Evolutionary conservation across 1,140 invertebrate species (phyloP).

Genomic region (Brachionus manjavacas): DNA sequence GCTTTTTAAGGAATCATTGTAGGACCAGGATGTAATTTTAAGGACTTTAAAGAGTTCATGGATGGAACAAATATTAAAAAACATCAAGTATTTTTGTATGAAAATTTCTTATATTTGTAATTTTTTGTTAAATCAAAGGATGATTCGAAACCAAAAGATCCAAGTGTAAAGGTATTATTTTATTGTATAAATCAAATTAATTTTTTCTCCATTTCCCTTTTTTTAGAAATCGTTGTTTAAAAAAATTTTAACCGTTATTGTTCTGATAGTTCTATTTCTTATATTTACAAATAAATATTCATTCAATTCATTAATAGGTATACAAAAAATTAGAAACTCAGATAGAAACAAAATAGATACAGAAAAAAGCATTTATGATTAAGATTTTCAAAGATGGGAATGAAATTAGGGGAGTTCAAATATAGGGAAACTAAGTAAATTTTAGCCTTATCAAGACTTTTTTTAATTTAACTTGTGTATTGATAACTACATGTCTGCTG

Average conservation of each 20-base stretch:
- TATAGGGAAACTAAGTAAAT: too few relatives aligned
- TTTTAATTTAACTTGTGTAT: too few relatives aligned
- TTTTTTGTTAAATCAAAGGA: neutral
- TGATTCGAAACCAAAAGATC: neutral
- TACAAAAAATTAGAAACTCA: neutral
- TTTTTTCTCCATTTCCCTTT: neutral
- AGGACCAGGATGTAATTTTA: constrained; percentile 42
- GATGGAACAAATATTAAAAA: constrained; percentile 22
- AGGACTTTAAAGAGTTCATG: constrained; percentile 41
- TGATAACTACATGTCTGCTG: too few relatives aligned
- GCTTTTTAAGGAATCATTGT: constrained; percentile 38
- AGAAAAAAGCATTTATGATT: too few relatives aligned
- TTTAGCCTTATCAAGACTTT: too few relatives aligned
- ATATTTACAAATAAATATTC: neutral
- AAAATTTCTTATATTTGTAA: neutral
- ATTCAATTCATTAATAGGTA: neutral
- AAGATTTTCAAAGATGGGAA: too few relatives aligned
- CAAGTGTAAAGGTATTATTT: neutral
- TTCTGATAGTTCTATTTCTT: neutral
- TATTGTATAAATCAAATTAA: neutral
- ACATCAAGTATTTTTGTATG: neutral
- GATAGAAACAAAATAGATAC: too few relatives aligned
- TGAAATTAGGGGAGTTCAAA: too few relatives aligned
- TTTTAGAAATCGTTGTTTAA: neutral
- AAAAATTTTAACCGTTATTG: neutral